Evolutionary conservation across 2,888 invertebrate genomes (phyloP), one percentile per base, ranked within the genome.

Genomic region (Mythimna albipuncta): DNA sequence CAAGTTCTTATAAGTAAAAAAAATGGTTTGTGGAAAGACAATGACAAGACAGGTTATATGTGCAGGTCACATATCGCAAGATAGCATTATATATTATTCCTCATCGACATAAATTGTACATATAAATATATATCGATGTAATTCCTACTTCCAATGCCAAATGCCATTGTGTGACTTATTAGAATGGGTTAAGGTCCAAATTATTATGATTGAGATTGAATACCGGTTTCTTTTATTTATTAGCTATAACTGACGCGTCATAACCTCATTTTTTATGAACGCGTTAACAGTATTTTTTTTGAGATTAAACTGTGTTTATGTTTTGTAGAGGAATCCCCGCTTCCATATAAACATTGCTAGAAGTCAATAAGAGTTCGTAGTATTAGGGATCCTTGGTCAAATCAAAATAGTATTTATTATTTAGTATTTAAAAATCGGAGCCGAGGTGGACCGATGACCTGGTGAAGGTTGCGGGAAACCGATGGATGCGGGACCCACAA

Each of bases 321-420:
- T 19, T 68, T 64, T 55, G 59, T 13, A 3, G 2, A 78, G 85
- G 83, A 83, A 83, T 85, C 85, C 85, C 85, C 85, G 83, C 7
- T 38, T 70, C 79, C 79, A n/a, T 52, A 68, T 32, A 55, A 55
- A 78, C 19, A 71, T 21, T 64, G 9, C 2, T 50, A n/a, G 19
- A 41, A 26, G 1, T 19, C 2, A 10, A 11, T 19, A 50, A 2
- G 26, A 64, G 44, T 71, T 58, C 66, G 32, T 3, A 21, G 71
- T 70, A 71, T 81, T 75, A 70, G 81, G 64, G 81, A 64, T 73
- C 81, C 58, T 54, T 57, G 55, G 26, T n/a, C 4, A 47, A 59
- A 63, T 61, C 2, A 11, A 21, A 32, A 44, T 35, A 16, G 6
- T 44, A 26, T 26, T 26, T 26, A 26, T 26, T 26, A 26, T 26